A percentile compares a stretch with the other conserved stretches of the same genome.
These are phyloP conservation scores for Triplophysa yarkandensis DNA, from an alignment of 2,797 vertebrate species.

Conservation along the genomic window DNA sequence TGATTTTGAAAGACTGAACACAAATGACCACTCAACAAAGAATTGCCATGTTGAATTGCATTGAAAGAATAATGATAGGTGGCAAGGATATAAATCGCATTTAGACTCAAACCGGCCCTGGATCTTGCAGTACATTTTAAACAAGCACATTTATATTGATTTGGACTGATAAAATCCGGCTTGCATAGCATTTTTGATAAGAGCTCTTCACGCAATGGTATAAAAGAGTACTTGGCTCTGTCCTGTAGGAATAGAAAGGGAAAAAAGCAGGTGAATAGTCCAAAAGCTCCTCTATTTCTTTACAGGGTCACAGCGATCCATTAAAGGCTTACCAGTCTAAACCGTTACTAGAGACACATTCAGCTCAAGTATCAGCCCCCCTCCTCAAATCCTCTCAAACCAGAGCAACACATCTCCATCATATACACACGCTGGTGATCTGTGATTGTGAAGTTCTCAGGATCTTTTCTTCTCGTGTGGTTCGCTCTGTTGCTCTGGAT, in stretches of 20 bases:
- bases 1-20: too few species aligned
- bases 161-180: too few species aligned
- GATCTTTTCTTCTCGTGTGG: background rate
- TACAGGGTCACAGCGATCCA: constrained; percentile 59
- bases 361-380: constrained; percentile 54
- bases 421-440: background rate
- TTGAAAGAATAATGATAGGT: too few species aligned
- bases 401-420: constrained; percentile 8
- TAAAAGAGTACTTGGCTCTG: background rate
- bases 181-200: too few species aligned
- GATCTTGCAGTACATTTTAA: too few species aligned
- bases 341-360: constrained; percentile 51
- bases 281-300: constrained; percentile 57
- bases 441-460: constrained; percentile 39
- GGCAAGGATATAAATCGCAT: too few species aligned
- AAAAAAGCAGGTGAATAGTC: constrained; percentile 40
- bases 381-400: constrained; percentile 6
- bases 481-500: constrained; percentile 15
- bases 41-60: too few species aligned
- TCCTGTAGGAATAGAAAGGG: constrained; percentile 26
- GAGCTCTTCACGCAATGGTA: too few species aligned
- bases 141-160: too few species aligned
- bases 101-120: too few species aligned
- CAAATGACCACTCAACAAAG: too few species aligned
- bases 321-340: constrained; percentile 59